Conservation (phyloP, 35 echinoderm and acorn worm genomes). For the Hemicentrotus pulcherrimus region DNA sequence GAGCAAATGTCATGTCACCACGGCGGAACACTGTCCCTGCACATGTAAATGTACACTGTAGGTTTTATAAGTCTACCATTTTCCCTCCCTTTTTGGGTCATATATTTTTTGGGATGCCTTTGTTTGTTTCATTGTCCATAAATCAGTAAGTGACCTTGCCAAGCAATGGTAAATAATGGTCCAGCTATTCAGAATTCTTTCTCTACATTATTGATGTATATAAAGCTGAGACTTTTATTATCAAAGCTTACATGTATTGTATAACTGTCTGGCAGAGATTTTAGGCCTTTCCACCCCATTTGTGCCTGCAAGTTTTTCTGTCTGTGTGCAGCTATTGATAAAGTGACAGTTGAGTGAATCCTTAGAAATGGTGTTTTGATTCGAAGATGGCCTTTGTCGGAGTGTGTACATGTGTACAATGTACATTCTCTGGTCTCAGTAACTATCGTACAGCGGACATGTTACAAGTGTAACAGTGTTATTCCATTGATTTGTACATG, state of each 20-base stretch:
- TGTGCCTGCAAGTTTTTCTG: neutral
- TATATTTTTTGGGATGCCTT: neutral
- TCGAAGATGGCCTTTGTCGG: neutral
- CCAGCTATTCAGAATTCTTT: neutral
- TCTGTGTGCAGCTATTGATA: neutral
- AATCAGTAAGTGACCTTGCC: neutral
- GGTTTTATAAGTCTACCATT: neutral
- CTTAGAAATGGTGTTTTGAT: neutral
- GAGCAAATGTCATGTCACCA: too few species aligned
- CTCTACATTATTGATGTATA: neutral
- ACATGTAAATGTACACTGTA: too few species aligned
- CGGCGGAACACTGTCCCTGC: too few species aligned
- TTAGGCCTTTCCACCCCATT: neutral
- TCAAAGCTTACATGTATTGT: neutral
- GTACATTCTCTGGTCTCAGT: neutral
- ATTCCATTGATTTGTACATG: too few species aligned
- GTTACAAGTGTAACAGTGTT: too few species aligned
- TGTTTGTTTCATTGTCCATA: neutral
- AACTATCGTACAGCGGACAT: too few species aligned
- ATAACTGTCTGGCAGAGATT: neutral
- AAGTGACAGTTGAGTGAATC: neutral
- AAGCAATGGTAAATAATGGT: neutral
- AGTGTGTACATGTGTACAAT: neutral
- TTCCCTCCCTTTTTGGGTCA: neutral
- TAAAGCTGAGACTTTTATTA: neutral